Conservation (phyloP, 2,888 invertebrate species). For the Herminia tarsipennalis region DNA sequence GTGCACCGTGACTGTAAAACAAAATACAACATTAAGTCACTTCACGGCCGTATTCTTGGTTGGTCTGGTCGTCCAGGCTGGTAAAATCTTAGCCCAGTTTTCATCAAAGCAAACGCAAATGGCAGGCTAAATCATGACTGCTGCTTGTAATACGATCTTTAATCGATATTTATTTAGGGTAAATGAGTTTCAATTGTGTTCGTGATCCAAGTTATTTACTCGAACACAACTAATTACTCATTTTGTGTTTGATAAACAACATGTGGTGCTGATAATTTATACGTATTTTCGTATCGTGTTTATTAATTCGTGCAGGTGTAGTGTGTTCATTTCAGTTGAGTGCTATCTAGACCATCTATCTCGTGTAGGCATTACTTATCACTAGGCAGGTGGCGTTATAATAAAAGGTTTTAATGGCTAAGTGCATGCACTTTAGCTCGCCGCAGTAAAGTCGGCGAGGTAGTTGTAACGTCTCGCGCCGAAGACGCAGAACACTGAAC, state of each 20-base stretch:
- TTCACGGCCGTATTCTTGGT: too few species aligned
- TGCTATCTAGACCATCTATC: too few species aligned
- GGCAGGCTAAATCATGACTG: too few species aligned
- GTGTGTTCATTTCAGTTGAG: too few species aligned
- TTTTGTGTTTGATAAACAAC: conserved; percentile 12
- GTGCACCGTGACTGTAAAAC: too few species aligned
- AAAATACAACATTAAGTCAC: too few species aligned
- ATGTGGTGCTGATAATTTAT: conserved; percentile 1
- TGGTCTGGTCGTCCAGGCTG: too few species aligned
- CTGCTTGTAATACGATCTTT: conserved; percentile 1
- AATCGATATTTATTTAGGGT: conserved; percentile 28
- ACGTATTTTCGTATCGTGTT: not conserved
- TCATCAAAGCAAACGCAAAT: too few species aligned
- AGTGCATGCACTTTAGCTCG: conserved; percentile 1
- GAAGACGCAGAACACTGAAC: not conserved
- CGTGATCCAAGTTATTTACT: conserved; percentile 17
- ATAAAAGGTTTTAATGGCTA: not conserved
- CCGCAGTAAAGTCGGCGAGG: not conserved
- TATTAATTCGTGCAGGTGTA: too few species aligned
- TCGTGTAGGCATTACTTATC: too few species aligned
- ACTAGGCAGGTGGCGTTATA: too few species aligned
- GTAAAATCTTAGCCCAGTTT: too few species aligned
- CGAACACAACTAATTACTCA: conserved; percentile 8
- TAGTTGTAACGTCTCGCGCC: not conserved
- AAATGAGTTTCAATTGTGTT: conserved; percentile 11